Evolutionary conservation across 2,113 vertebrate genomes (phyloP).

Genomic region (Syngnathus scovelli): DNA sequence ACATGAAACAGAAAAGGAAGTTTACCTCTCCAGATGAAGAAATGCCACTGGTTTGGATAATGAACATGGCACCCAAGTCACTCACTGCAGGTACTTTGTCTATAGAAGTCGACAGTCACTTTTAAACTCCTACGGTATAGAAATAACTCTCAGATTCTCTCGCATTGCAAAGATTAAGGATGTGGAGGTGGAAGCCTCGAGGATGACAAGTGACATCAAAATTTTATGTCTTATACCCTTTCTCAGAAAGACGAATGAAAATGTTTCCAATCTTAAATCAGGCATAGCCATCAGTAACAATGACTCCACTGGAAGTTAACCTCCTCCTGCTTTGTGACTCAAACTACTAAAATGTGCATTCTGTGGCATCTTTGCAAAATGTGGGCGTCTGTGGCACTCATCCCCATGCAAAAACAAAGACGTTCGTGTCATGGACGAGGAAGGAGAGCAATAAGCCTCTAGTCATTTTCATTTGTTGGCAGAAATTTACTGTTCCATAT

Average conservation of each 20-base stretch:
- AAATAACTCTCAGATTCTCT: constrained; percentile 3
- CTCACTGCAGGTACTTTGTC: not conserved
- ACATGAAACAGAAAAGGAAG: no score
- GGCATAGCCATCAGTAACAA: constrained; percentile 27
- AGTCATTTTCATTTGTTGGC: constrained; percentile 23
- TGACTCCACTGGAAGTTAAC: constrained; percentile 26
- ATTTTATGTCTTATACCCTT: constrained; percentile 42
- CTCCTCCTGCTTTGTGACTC: constrained; percentile 2
- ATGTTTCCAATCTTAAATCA: constrained; percentile 32
- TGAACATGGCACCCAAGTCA: no score
- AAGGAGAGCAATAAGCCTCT: not conserved
- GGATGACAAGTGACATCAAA: constrained; percentile 50
- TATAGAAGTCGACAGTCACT: not conserved
- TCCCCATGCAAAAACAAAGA: not conserved
- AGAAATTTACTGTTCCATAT: constrained; percentile 25
- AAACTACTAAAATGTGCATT: not conserved
- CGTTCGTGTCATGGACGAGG: not conserved
- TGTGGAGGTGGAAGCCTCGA: constrained; percentile 14
- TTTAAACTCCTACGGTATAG: not conserved
- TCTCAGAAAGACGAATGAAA: constrained; percentile 38
- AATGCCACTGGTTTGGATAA: no score
- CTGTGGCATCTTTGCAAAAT: not conserved
- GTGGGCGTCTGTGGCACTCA: not conserved
- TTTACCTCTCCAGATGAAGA: no score
- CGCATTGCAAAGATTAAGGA: constrained; percentile 18